Evolutionary conservation across 2,888 invertebrate genomes (phyloP), one percentile per base, ranked within the genome.

Genomic region (Diabrotica balteata): DNA sequence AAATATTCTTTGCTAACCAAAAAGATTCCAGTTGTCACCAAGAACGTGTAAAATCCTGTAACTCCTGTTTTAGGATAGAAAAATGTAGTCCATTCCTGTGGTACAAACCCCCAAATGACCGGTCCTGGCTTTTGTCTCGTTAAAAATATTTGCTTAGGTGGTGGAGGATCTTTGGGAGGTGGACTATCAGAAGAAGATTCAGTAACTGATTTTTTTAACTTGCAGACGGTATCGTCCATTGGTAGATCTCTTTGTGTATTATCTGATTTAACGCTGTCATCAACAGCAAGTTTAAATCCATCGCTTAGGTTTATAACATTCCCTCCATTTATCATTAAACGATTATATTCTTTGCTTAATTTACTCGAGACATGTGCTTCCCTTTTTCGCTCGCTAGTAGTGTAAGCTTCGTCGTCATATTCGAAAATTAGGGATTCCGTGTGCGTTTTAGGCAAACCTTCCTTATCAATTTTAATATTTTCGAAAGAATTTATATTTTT

Each of bases 1-100:
- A 92, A 95, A 78, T 93, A 90, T 86, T 99, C 98, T 86, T 98
- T 98, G 83, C 96, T 96, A 81, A 93, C 84, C 63, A 97, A 85
- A 82, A 92, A 97, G 2, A 95, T 94, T 50, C 50, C 63, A 46
- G 63, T 64, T 2, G 69, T 66, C 43, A 69, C 66, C 44, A 92
- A 91, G 77, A 98, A 94, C 49, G 93, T 88, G 84, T 98, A 98
- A 0, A 97, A 96, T 17, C 98, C 98, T 82, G 90, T 87, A 80
- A 91, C 89, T 79, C 91, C 91, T n/a, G 98, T 98, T 86, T 97
- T 97, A 70, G 93, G 90, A 83, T 98, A 95, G 85, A 99, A 95
- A 78, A 93, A 90, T 74, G 91, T 88, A 86, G 96, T 97, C 96
- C 97, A 98, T 86, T 94, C 92, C 78, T 97, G 96, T 47, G 98